A percentile compares a stretch with the other conserved stretches of the same genome.
These are phyloP conservation scores for Molanna angustata DNA, from an alignment of 2,888 invertebrate species.

Conservation along the genomic window DNA sequence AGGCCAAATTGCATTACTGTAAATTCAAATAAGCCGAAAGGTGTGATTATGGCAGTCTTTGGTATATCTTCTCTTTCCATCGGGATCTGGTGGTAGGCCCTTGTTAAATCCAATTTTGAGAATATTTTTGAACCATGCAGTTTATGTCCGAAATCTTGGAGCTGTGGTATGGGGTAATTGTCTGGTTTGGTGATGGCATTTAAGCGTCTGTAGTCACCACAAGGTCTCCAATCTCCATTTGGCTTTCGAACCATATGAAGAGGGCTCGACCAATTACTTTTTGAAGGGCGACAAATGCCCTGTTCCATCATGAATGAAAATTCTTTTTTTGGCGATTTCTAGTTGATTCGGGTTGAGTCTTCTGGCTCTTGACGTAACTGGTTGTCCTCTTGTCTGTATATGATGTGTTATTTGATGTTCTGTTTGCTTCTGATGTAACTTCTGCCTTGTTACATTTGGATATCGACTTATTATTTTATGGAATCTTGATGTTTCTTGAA, in stretches of 20 bases:
- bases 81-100: constrained; percentile 36
- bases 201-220: constrained; percentile 39
- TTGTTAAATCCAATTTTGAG: constrained; percentile 35
- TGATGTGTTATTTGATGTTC: constrained; percentile 18
- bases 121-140: constrained; percentile 34
- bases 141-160: constrained; percentile 35
- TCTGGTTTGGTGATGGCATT: constrained; percentile 38
- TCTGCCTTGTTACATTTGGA: too few relatives aligned
- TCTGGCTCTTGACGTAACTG: constrained; percentile 24
- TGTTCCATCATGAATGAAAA: constrained; percentile 34
- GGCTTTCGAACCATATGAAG: constrained; percentile 35
- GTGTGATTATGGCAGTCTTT: constrained; percentile 38
- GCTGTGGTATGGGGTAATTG: constrained; percentile 37
- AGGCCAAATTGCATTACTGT: constrained; percentile 15
- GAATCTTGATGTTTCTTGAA: too few relatives aligned
- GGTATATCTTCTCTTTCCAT: constrained; percentile 33
- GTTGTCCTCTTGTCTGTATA: constrained; percentile 28
- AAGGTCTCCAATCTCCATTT: constrained; percentile 23
- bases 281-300: constrained; percentile 38
- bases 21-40: constrained; percentile 34
- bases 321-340: constrained; percentile 20
- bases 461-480: too few relatives aligned
- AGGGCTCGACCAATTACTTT: constrained; percentile 38
- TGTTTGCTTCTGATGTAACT: background rate
- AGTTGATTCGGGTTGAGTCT: constrained; percentile 20